Base-by-base conservation (phyloP, 2,797 vertebrate genomes). In the Eurystomus glaucurus region DNA sequence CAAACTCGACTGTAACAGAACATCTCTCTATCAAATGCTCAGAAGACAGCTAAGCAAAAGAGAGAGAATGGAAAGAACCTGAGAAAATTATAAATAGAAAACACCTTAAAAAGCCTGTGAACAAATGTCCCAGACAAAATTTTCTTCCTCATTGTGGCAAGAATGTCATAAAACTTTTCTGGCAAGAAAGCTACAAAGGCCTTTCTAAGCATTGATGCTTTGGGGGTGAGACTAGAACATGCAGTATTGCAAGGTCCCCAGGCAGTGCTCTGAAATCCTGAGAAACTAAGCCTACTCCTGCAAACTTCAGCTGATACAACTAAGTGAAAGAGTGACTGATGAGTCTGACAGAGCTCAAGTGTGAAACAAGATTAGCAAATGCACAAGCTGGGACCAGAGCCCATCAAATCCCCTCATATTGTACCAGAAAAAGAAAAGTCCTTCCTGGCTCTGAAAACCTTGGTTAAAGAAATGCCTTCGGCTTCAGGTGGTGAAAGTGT, bases 291-390 rank as follows among this genome's bases (percentile, higher is more conserved):
- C 29, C 28, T 71, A 11, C 31, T 65, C 22, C 54, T 82, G 58
- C 14, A 79, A 45, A 8, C 41, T 66, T 81, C 52, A 77, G 51
- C 64, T 92, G 45, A 55, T 9, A 37, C 13, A 81, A 43, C 23
- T 80, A 48, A 52, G 22, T 41, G 31, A 61, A 68, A 65, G 68
- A 77, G 28, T 57, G 35, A 74, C 50, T 46, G 31, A 64, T 70
- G 29, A 77, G 43, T 85, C 26, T 2, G 5, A 68, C 72, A 81
- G 19, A 90, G 20, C 41, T 87, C 18, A 55, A 58, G 15, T 52
- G 48, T 77, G 77, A 94, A 94, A 88, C 14, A 61, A n/a, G 43
- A 82, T 77, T 83, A 88, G 71, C 75, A 79, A 80, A 74, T 5
- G 43, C n/a, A 62, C 25, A 41, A 48, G 22, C 33, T 68, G n/a